Evolutionary conservation across 2,888 invertebrate species (phyloP).

Genomic region (Colletes collaris): DNA sequence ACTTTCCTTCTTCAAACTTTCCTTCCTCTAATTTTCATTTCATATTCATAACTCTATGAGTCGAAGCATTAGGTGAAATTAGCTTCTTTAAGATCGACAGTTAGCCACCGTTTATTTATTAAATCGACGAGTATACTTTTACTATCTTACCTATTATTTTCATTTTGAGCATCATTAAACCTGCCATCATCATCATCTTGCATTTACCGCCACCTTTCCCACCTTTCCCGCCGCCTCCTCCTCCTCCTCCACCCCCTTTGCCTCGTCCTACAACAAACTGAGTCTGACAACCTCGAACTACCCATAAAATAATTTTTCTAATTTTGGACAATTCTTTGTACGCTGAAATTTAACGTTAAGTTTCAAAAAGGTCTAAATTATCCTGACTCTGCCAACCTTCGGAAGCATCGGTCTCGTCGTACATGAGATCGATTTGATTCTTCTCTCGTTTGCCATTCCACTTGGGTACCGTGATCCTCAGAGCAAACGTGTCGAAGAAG

Average conservation of each 20-base stretch:
- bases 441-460: conserved; percentile 73
- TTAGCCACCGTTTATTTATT: no score
- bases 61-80: no score
- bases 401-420: conserved; percentile 74
- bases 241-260: conserved; percentile 80
- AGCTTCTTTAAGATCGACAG: no score
- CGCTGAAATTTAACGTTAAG: no score
- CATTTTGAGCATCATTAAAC: conserved; percentile 87
- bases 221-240: conserved; percentile 72
- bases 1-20: no score
- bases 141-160: conserved; percentile 84
- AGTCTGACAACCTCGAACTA: neutral
- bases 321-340: no score
- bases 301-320: no score
- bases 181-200: conserved; percentile 87
- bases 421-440: conserved; percentile 79
- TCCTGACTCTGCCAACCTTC: conserved; percentile 71
- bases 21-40: no score
- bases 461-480: conserved; percentile 80
- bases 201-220: conserved; percentile 82
- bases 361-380: no score
- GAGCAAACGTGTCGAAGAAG: conserved; percentile 85
- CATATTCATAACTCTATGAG: no score
- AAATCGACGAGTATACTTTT: no score
- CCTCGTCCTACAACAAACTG: conserved; percentile 75